Evolutionary conservation across 2,888 invertebrate genomes (phyloP), one percentile per base, ranked within the genome.

Genomic region (Philaethria dido): DNA sequence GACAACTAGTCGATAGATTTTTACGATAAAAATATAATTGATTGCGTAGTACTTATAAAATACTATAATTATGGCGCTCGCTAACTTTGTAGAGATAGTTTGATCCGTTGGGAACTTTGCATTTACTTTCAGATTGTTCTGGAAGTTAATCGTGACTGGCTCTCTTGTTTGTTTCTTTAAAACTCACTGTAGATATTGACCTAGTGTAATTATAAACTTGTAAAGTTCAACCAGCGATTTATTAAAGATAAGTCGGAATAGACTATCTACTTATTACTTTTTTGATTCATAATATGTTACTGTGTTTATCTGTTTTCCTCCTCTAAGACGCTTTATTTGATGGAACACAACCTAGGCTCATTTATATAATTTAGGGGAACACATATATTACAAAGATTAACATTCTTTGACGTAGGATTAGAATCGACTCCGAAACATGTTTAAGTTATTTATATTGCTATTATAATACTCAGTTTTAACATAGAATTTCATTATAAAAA

Each of bases 1-100:
- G 67, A 72, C 78, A 79, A 80, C 80, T 82, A 84, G 78, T 78
- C 78, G 77, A 79, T 78, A 75, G 77, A 55, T 76, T 73, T 77
- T 74, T 75, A 16, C 66, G 62, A 70, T 74, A 77, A 78, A 65
- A 78, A 70, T 57, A 45, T 78, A 75, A 80, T 78, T 52, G 70
- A 65, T 69, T 62, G 64, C 62, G 44, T 55, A 52, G 48, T 57
- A 62, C 64, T 64, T 42, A 22, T 52, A 67, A 64, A 66, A 55
- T 67, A 68, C 61, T 68, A 66, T 70, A 70, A 72, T 70, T 66
- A 70, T 69, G n/a, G 48, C 20, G 68, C 62, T 69, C 16, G 55
- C 65, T 18, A 69, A 63, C 60, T 71, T 64, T 69, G 62, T 60
- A 57, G 54, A 69, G 62, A 63, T 69, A 63, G 65, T 65, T 65